phyloP scores from a whole-genome alignment of 2,113 vertebrate genomes.

The Motacilla alba region DNA sequence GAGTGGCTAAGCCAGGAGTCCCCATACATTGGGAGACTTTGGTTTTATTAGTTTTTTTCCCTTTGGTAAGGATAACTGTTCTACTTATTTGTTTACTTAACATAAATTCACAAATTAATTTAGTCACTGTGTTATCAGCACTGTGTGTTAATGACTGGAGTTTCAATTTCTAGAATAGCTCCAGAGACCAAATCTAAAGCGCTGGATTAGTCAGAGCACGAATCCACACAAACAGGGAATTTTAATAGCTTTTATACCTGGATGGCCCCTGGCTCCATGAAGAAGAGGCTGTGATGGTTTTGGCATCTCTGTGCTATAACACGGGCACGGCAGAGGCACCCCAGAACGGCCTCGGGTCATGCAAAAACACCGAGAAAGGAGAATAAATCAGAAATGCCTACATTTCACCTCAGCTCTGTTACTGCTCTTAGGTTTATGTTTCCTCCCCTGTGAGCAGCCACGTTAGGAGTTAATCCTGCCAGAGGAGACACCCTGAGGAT shows the following conservation, averaged over 20 bases:
- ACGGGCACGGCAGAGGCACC: not conserved
- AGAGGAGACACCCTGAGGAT: not conserved
- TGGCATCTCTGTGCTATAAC: not conserved
- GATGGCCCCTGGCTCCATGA: not conserved
- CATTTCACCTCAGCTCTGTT: not conserved
- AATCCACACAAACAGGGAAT: rapidly evolving
- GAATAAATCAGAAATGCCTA: not conserved
- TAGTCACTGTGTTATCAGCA: not conserved
- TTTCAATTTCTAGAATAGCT: constrained; percentile 4
- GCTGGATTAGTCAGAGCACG: not conserved
- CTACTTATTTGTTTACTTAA: not conserved
- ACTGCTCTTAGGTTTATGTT: not conserved
- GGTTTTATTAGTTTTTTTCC: not conserved
- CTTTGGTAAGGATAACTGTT: not conserved
- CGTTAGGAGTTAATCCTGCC: rapidly evolving
- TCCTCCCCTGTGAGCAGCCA: not conserved
- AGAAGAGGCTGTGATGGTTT: not conserved
- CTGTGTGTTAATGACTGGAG: not conserved
- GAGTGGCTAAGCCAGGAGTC: not conserved
- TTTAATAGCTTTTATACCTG: not conserved
- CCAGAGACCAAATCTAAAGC: constrained; percentile 1
- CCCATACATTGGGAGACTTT: not conserved
- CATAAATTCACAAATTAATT: not conserved
- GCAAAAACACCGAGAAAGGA: rapidly evolving
- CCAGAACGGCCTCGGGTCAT: rapidly evolving